These are phyloP conservation scores for Leuciscus idus DNA, from an alignment of 2,113 vertebrate genomes.

Conservation along the genomic window DNA sequence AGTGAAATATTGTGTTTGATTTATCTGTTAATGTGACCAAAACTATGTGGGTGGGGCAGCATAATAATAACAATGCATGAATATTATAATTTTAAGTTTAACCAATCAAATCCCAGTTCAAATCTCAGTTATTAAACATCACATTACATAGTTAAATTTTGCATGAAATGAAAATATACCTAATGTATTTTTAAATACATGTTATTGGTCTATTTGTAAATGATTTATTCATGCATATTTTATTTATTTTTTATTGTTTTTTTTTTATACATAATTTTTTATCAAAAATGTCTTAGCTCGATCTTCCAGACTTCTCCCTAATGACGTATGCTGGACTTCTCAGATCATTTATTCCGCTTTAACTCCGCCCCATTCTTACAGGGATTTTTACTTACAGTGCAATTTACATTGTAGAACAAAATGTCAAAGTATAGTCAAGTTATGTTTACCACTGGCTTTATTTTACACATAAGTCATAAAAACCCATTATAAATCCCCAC, in stretches of 20 bases:
- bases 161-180: not conserved
- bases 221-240: not conserved
- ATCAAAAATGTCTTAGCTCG: no score
- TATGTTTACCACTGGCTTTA: no score
- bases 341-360: no score
- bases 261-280: no score
- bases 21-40: not conserved
- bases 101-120: not conserved
- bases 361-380: no score
- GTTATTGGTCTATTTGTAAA: not conserved
- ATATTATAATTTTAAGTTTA: not conserved
- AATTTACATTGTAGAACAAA: no score
- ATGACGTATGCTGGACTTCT: no score
- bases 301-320: no score
- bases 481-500: no score
- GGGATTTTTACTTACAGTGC: no score
- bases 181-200: not conserved
- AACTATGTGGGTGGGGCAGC: not conserved
- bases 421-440: no score
- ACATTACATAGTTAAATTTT: not conserved
- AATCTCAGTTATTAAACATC: not conserved
- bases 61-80: not conserved
- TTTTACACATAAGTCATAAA: no score
- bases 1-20: not conserved
- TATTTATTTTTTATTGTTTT: not conserved